phyloP scores from a whole-genome alignment of 2,888 invertebrate species.

The Rhorus exstirpatorius region DNA sequence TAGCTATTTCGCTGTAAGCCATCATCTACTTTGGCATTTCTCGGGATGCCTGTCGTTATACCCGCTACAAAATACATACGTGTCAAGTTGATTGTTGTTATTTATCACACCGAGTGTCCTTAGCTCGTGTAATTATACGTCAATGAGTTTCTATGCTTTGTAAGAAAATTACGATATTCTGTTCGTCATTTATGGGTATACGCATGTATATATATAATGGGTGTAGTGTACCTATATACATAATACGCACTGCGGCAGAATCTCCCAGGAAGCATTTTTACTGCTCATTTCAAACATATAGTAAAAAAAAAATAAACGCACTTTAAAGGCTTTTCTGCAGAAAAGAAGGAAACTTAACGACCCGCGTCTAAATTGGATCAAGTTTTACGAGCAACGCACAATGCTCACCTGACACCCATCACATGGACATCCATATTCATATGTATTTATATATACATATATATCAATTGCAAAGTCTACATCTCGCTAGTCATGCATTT shows the following conservation, averaged over 20 bases:
- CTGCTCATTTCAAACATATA: conserved; percentile 32
- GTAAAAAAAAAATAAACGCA: conserved; percentile 37
- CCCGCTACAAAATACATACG: conserved; percentile 53
- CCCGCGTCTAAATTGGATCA: conserved; percentile 19
- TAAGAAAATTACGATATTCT: conserved; percentile 39
- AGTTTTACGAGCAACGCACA: conserved; percentile 45
- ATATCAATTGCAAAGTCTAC: conserved; percentile 41
- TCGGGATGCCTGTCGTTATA: conserved; percentile 43
- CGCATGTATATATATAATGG: neutral
- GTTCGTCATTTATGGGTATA: neutral
- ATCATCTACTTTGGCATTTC: conserved; percentile 60
- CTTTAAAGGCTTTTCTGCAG: conserved; percentile 37
- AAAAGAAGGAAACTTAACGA: conserved; percentile 17
- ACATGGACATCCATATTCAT: neutral
- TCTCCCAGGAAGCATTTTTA: conserved; percentile 38
- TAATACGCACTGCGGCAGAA: conserved; percentile 44
- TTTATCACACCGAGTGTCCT: conserved; percentile 59
- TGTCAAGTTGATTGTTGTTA: conserved; percentile 64
- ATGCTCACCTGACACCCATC: conserved; percentile 37
- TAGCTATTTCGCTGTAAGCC: conserved; percentile 53
- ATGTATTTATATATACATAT: conserved; percentile 8
- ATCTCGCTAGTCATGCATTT: conserved; percentile 29
- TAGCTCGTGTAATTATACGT: conserved; percentile 54
- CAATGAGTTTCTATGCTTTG: conserved; percentile 53
- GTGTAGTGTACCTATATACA: neutral